Percentiles rank a stretch among this genome's conserved stretches.
phyloP scores from a whole-genome alignment of 2,113 vertebrate species.

The Blennius ocellaris region DNA sequence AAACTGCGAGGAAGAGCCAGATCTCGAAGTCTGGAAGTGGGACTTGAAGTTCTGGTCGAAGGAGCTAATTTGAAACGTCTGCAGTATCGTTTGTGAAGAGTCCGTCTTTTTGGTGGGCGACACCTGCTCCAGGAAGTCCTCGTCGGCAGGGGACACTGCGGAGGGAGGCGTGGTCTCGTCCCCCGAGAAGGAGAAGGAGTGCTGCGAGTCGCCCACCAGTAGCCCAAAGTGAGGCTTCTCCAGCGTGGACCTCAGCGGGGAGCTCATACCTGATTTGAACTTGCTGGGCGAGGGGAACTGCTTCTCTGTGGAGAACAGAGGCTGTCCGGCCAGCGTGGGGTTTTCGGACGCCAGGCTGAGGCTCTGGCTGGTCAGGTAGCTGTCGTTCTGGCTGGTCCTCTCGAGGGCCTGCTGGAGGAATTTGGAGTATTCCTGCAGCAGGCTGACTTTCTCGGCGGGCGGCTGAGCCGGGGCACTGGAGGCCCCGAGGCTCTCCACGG shows the following conservation, averaged over 20 bases:
- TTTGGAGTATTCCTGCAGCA: slow-evolving; percentile 98
- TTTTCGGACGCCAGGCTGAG: slow-evolving; percentile 96
- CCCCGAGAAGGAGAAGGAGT: slow-evolving; percentile 96
- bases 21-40: slow-evolving; percentile 91
- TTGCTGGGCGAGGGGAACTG: slow-evolving; percentile 92
- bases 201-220: slow-evolving; percentile 95
- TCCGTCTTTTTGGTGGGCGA: slow-evolving; percentile 96
- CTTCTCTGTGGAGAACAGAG: slow-evolving; percentile 96
- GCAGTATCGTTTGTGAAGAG: slow-evolving; percentile 90
- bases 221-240: slow-evolving; percentile 98
- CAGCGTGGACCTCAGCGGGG: slow-evolving; percentile 92
- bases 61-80: slow-evolving; percentile 95
- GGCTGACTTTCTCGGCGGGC: slow-evolving; percentile 92
- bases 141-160: slow-evolving; percentile 93
- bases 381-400: slow-evolving; percentile 99
- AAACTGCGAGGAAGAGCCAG: slow-evolving; percentile 93
- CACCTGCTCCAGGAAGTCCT: slow-evolving; percentile 98
- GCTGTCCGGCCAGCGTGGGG: slow-evolving; percentile 91
- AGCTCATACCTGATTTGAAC: slow-evolving; percentile 95
- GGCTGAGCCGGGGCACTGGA: slow-evolving; percentile 88
- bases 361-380: slow-evolving; percentile 96
- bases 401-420: slow-evolving; percentile 98
- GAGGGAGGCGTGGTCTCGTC: slow-evolving; percentile 94
- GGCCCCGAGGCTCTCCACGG: slow-evolving; percentile 83
- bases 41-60: slow-evolving; percentile 97